Evolutionary conservation across 1,140 invertebrate species (phyloP).

Genomic region (Heliconius nattereri): DNA sequence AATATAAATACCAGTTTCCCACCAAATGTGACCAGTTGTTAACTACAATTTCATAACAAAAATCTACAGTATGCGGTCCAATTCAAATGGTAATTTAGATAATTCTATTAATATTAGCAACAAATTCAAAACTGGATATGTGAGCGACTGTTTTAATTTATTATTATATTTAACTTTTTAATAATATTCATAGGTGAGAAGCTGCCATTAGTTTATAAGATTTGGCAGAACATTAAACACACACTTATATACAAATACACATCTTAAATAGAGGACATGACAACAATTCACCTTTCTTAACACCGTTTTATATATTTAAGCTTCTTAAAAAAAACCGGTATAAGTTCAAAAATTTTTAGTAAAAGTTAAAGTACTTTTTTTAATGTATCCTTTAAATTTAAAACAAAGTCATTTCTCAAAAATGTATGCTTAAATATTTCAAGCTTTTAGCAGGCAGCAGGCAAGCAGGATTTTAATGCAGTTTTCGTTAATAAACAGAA

Average conservation of each 20-base stretch:
- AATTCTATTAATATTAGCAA: background rate
- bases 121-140: constrained; percentile 2
- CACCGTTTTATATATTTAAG: background rate
- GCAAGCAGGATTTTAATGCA: too few relatives aligned
- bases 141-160: background rate
- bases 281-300: background rate
- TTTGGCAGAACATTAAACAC: constrained; percentile 5
- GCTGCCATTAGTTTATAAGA: constrained; percentile 5
- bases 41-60: background rate
- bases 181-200: background rate
- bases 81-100: background rate
- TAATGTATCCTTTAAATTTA: too few relatives aligned
- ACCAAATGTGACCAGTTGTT: too few relatives aligned
- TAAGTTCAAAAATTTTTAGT: background rate
- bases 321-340: background rate
- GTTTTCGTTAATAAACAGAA: too few relatives aligned
- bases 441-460: too few relatives aligned
- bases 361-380: too few relatives aligned
- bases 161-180: background rate
- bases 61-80: background rate
- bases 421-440: too few relatives aligned
- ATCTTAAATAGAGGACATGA: background rate
- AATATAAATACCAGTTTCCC: too few relatives aligned
- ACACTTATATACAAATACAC: background rate
- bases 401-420: too few relatives aligned